Percentiles rank a stretch among this genome's conserved stretches.
These are phyloP conservation scores for Heliothis peltigera DNA, from an alignment of 2,888 invertebrate genomes.

Conservation along the genomic window DNA sequence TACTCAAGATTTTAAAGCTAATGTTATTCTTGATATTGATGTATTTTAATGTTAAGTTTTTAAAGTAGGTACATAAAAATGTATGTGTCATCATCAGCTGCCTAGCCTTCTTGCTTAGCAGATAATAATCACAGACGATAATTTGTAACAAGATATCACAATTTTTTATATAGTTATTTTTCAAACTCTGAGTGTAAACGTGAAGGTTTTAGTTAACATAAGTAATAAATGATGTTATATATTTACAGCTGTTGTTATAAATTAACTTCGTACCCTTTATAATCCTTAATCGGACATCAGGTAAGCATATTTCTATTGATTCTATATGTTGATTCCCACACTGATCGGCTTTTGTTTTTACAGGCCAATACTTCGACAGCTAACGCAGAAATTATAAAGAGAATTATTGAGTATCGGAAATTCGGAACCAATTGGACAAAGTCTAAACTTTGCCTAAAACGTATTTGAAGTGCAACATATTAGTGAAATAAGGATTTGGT, in stretches of 20 bases:
- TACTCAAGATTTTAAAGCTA: neutral
- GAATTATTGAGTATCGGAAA: too few species aligned
- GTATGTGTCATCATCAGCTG: too few species aligned
- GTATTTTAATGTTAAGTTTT: neutral
- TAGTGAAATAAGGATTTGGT: too few species aligned
- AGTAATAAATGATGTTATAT: neutral
- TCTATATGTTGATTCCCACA: neutral
- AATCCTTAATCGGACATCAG: neutral
- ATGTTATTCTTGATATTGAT: neutral
- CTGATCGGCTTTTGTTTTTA: neutral
- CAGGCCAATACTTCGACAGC: neutral
- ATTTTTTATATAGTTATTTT: too few species aligned
- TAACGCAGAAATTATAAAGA: too few species aligned
- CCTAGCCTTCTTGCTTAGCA: too few species aligned
- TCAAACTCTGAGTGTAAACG: neutral
- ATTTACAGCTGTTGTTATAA: neutral
- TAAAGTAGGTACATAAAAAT: too few species aligned
- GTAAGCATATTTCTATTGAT: neutral
- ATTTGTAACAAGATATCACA: too few species aligned
- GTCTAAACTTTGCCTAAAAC: too few species aligned
- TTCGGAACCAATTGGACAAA: too few species aligned
- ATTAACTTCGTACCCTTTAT: constrained; percentile 1
- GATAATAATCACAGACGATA: too few species aligned
- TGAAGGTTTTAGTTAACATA: neutral
- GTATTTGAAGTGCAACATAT: too few species aligned